Conservation (phyloP, 2,888 invertebrate species). For the Pycnomerus fuliginosus region DNA sequence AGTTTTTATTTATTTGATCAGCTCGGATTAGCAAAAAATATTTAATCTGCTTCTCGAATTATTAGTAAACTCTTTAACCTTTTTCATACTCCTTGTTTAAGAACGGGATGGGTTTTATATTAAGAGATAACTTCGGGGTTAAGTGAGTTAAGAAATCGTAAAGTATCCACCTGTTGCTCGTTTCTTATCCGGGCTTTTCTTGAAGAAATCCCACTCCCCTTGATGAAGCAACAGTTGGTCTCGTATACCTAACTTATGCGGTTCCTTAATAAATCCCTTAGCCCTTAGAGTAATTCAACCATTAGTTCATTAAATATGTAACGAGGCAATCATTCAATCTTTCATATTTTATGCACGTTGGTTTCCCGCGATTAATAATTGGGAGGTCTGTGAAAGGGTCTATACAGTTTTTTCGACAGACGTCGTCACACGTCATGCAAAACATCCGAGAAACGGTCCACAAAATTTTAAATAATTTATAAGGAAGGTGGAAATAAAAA, state of each 20-base stretch:
- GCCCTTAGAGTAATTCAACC: no score
- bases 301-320: no score
- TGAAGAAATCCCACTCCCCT: conserved; percentile 19
- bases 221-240: conserved; percentile 21
- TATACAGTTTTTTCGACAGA: no score
- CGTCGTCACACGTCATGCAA: conserved; percentile 11
- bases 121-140: conserved; percentile 12
- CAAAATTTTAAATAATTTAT: conserved; percentile 14
- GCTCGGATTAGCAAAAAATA: no score
- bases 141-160: conserved; percentile 33
- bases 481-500: no score
- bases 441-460: conserved; percentile 11
- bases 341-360: no score
- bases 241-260: conserved; percentile 12
- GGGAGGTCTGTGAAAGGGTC: conserved; percentile 25
- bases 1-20: no score
- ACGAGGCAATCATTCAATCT: no score
- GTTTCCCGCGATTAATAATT: no score
- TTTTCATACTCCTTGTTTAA: no score
- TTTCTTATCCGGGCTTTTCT: conserved; percentile 30
- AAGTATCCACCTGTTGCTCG: conserved; percentile 40
- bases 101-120: not conserved
- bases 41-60: no score
- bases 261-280: conserved; percentile 18
- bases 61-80: no score